Evolutionary conservation across 2,888 invertebrate species (phyloP).

Genomic region (Clunio marinus): DNA sequence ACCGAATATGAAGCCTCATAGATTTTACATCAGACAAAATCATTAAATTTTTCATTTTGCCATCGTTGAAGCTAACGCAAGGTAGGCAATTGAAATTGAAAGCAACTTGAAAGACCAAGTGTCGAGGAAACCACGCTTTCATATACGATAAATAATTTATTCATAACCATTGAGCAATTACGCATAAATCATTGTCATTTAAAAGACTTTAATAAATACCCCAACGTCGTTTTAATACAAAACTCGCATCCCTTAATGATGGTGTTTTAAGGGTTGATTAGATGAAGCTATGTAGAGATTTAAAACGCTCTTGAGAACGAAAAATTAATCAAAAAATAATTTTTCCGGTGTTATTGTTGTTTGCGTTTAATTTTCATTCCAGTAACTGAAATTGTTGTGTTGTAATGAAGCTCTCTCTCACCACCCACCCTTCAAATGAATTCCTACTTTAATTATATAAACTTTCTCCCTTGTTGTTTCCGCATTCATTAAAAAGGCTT

Average conservation of each 20-base stretch:
- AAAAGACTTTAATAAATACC: constrained; percentile 1
- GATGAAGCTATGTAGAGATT: constrained; percentile 27
- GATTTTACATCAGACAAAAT: neutral
- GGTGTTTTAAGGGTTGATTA: constrained; percentile 35
- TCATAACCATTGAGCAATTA: constrained; percentile 33
- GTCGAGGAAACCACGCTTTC: neutral
- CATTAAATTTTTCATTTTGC: too few species aligned
- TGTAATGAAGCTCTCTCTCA: neutral
- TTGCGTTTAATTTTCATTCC: neutral
- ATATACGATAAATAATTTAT: constrained; percentile 9
- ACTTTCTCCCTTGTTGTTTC: constrained; percentile 11
- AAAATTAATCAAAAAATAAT: constrained; percentile 36
- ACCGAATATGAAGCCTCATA: neutral
- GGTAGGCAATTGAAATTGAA: too few species aligned
- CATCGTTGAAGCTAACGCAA: too few species aligned
- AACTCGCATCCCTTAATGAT: constrained; percentile 22
- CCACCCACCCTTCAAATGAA: neutral
- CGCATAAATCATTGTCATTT: constrained; percentile 39
- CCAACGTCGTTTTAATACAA: neutral
- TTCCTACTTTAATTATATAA: constrained; percentile 27
- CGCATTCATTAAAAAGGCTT: constrained; percentile 24
- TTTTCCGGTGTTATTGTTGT: constrained; percentile 2
- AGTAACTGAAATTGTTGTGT: neutral
- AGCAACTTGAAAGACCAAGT: too few species aligned
- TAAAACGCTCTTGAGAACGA: constrained; percentile 12